Evolutionary conservation across 1,140 invertebrate genomes (phyloP), one percentile per base, ranked within the genome.

Genomic region (Drosophila ercepeae): DNA sequence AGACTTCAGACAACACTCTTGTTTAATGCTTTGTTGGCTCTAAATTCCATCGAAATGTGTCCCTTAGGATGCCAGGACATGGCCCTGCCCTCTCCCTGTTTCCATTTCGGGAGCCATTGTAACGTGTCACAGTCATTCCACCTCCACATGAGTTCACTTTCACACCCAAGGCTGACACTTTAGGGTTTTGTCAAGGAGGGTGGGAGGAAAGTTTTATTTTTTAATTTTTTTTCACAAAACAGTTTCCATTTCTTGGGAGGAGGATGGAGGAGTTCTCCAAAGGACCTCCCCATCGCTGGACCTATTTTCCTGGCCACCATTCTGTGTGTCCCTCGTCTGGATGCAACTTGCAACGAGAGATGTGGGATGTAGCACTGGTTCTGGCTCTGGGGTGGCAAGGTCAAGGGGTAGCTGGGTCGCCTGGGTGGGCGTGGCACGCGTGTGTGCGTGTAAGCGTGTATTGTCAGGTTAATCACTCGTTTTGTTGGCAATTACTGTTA

Each of bases 401-500:
- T 77, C 74, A 72, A 76, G 57, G 50, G 39, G 55, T 25, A 5
- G 36, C 36, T 2, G 36, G 36, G 36, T 11, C 29, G n/a, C 13
- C 36, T 2, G 36, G 36, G 36, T 11, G 36, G 36, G n/a, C 36
- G 36, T 32, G 29, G 11, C 29, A 32, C 18, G 64, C 46, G 11
- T 42, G 53, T 73, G 42, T 64, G 75, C n/a, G n/a, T 63, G 52
- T 72, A 58, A 13, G 45, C 51, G 9, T 48, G 13, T 25, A 75
- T 79, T 79, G 75, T 84, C 65, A 83, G 79, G 79, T 83, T 83
- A 83, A 83, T 83, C 79, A 84, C 81, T 79, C 79, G 79, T 79
- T 83, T 84, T 83, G 81, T 84, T 83, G 79, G 65, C 79, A 83
- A 83, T 83, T 78, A 83, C 71, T 70, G 75, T 84, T 84, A 84